phyloP scores from a whole-genome alignment of 2,888 invertebrate genomes.

The Heliothis peltigera region DNA sequence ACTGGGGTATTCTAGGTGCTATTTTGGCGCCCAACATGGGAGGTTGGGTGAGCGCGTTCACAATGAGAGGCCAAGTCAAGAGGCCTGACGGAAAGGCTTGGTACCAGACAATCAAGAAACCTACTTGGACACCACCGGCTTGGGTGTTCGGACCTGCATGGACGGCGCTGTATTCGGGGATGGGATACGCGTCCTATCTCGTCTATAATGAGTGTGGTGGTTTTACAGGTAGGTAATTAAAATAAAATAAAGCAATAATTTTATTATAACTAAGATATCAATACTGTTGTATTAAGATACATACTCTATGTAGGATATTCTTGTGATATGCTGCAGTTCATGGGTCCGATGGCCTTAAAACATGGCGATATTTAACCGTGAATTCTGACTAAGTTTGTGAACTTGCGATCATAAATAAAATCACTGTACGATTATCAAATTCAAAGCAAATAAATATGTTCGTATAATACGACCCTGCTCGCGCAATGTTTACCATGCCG shows the following conservation, averaged over 20 bases:
- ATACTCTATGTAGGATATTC: too few species aligned
- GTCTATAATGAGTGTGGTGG: conserved; percentile 94
- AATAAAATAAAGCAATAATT: background rate
- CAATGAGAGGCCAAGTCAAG: conserved; percentile 91
- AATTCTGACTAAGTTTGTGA: too few species aligned
- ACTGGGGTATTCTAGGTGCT: conserved; percentile 77
- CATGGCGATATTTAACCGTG: too few species aligned
- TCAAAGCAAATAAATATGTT: too few species aligned
- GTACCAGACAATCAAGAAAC: conserved; percentile 88
- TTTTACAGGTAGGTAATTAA: conserved; percentile 90
- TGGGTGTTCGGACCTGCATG: conserved; percentile 95
- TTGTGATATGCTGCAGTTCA: too few species aligned
- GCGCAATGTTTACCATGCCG: too few species aligned
- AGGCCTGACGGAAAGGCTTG: conserved; percentile 74
- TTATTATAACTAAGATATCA: too few species aligned
- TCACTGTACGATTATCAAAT: too few species aligned
- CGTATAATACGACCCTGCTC: too few species aligned
- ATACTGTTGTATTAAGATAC: too few species aligned
- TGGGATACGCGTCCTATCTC: conserved; percentile 97
- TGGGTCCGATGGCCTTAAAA: too few species aligned
- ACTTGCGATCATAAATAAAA: too few species aligned
- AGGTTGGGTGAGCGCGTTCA: conserved; percentile 89
- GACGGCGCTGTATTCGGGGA: conserved; percentile 94
- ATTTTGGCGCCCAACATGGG: conserved; percentile 70
- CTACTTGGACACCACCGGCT: conserved; percentile 92